Percentiles rank a stretch among this genome's conserved stretches.
These are phyloP conservation scores for Gephyroberyx darwinii DNA, from an alignment of 2,797 vertebrate genomes.

Conservation along the genomic window DNA sequence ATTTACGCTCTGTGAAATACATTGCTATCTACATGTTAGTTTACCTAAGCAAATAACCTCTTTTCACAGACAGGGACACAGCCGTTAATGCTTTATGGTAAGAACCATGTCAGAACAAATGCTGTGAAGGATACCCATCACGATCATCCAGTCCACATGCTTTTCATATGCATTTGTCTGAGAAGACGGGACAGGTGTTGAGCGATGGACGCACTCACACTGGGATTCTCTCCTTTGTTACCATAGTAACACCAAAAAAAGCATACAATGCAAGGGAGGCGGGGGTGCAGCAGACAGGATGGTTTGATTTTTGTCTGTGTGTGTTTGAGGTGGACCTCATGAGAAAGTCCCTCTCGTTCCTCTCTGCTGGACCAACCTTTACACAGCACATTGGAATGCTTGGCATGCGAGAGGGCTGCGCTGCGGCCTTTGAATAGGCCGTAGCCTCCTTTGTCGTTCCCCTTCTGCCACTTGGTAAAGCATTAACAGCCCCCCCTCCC, in stretches of 20 bases:
- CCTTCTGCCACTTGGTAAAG: conserved; percentile 78
- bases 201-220: conserved; percentile 24
- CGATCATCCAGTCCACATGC: background rate
- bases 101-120: background rate
- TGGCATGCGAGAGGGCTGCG: conserved; percentile 81
- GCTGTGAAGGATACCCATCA: background rate
- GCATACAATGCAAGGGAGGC: conserved; percentile 19
- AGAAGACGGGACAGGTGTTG: conserved; percentile 19
- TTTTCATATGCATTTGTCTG: background rate
- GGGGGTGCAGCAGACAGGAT: conserved; percentile 35
- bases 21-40: background rate
- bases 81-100: background rate
- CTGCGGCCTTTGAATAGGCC: conserved; percentile 81
- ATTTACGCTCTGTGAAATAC: background rate
- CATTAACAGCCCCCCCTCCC: conserved; percentile 69
- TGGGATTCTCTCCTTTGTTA: conserved; percentile 25
- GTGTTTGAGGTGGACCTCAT: conserved; percentile 74
- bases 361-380: conserved; percentile 81
- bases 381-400: conserved; percentile 88
- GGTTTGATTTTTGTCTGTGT: conserved; percentile 57
- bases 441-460: conserved; percentile 81
- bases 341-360: conserved; percentile 74
- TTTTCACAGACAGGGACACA: background rate
- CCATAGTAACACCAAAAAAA: conserved; percentile 26
- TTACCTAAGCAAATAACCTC: background rate